Conservation (phyloP, 2,888 invertebrate genomes). For the Leptinotarsa juncta region DNA sequence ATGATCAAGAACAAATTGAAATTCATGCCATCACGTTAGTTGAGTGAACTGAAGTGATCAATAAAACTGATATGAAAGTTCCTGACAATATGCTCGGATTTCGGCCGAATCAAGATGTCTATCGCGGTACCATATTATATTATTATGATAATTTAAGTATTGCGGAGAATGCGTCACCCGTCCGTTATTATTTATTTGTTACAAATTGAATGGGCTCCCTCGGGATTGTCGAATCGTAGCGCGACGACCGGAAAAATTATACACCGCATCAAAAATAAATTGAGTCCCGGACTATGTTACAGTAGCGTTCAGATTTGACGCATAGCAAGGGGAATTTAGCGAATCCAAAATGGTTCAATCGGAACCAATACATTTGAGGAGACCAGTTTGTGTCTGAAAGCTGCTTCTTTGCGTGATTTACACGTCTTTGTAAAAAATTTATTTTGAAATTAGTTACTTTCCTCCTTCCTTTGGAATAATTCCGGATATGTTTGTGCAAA, state of each 20-base stretch:
- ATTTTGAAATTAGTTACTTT: too few relatives aligned
- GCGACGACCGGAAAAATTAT: constrained; percentile 62
- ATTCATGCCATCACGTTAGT: background rate
- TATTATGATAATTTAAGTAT: constrained; percentile 42
- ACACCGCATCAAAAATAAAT: constrained; percentile 63
- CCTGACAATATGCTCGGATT: constrained; percentile 23
- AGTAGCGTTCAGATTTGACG: constrained; percentile 6
- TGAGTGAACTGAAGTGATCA: background rate
- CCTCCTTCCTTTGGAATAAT: too few relatives aligned
- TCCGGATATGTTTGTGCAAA: too few relatives aligned
- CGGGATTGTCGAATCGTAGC: constrained; percentile 51
- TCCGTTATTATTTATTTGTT: constrained; percentile 57
- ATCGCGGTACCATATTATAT: constrained; percentile 26
- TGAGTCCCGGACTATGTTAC: constrained; percentile 49
- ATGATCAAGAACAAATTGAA: background rate
- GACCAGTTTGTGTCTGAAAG: too few relatives aligned
- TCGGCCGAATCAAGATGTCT: constrained; percentile 20
- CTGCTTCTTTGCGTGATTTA: too few relatives aligned
- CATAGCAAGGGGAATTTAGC: background rate
- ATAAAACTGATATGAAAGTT: constrained; percentile 12
- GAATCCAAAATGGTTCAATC: too few relatives aligned
- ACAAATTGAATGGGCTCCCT: constrained; percentile 57
- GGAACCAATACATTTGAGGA: too few relatives aligned
- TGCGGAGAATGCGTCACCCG: constrained; percentile 47
- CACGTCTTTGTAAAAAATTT: too few relatives aligned